Evolutionary conservation across 2,797 vertebrate species (phyloP).

Genomic region (Neopelma chrysocephalum): DNA sequence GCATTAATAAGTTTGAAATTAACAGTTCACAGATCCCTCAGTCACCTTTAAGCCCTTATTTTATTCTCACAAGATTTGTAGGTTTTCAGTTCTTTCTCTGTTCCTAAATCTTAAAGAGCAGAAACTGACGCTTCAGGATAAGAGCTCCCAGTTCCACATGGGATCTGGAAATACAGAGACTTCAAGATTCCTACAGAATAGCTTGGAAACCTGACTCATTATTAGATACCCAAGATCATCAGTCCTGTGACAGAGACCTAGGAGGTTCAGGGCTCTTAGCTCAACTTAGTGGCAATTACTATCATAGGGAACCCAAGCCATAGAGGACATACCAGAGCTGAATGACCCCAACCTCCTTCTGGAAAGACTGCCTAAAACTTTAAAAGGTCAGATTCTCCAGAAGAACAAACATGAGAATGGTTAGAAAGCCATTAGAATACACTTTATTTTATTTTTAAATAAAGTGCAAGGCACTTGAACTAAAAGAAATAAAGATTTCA

Average conservation of each 20-base stretch:
- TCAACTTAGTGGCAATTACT: neutral
- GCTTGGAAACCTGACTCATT: neutral
- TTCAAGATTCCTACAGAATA: neutral
- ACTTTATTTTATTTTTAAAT: neutral
- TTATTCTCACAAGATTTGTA: neutral
- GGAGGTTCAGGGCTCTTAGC: neutral
- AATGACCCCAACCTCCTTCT: neutral
- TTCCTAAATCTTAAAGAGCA: neutral
- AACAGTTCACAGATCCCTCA: neutral
- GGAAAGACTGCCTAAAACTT: neutral
- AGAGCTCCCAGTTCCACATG: neutral
- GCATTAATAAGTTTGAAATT: neutral
- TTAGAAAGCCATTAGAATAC: neutral
- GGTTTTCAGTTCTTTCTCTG: neutral
- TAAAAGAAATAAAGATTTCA: neutral
- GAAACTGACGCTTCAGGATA: neutral
- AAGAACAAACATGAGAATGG: rapidly evolving
- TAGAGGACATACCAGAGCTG: neutral
- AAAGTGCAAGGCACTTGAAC: neutral
- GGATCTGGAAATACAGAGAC: neutral
- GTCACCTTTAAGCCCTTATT: neutral
- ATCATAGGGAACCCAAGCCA: rapidly evolving
- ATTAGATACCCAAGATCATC: neutral
- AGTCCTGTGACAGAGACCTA: neutral
- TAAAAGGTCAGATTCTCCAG: neutral